Conservation (phyloP, 2,113 vertebrate species). For the Sander lucioperca region DNA sequence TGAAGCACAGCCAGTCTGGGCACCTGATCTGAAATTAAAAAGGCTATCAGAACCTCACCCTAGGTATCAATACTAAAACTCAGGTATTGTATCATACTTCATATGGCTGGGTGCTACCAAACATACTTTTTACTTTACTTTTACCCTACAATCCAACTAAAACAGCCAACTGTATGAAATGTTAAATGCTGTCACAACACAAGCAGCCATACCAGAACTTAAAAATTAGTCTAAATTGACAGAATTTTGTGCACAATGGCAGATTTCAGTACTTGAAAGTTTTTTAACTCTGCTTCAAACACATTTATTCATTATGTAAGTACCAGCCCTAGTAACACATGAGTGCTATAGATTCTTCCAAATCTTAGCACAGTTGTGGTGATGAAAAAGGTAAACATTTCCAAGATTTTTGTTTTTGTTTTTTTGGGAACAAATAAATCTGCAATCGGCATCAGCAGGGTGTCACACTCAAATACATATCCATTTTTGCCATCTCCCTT, state of each 20-base stretch:
- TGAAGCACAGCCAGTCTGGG: no score
- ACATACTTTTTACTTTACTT: no score
- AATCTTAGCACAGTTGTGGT: background rate
- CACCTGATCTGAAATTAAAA: background rate
- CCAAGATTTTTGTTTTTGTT: background rate
- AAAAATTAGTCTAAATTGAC: no score
- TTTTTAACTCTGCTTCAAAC: background rate
- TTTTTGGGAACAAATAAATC: conserved; percentile 23
- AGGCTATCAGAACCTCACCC: background rate
- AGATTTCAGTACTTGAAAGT: background rate
- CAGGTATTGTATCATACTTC: background rate
- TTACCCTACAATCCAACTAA: no score
- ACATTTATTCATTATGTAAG: background rate
- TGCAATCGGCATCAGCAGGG: conserved; percentile 7
- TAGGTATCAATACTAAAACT: background rate
- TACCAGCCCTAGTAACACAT: background rate
- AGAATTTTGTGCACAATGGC: background rate
- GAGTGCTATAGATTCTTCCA: background rate
- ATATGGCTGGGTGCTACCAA: no score
- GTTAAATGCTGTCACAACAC: background rate
- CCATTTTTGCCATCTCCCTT: conserved; percentile 7
- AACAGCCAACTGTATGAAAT: background rate
- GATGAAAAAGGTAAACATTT: background rate
- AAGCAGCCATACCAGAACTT: background rate
- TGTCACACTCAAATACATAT: conserved; percentile 23